These are phyloP conservation scores for Sicus ferrugineus DNA, from an alignment of 2,888 invertebrate species.

Conservation along the genomic window DNA sequence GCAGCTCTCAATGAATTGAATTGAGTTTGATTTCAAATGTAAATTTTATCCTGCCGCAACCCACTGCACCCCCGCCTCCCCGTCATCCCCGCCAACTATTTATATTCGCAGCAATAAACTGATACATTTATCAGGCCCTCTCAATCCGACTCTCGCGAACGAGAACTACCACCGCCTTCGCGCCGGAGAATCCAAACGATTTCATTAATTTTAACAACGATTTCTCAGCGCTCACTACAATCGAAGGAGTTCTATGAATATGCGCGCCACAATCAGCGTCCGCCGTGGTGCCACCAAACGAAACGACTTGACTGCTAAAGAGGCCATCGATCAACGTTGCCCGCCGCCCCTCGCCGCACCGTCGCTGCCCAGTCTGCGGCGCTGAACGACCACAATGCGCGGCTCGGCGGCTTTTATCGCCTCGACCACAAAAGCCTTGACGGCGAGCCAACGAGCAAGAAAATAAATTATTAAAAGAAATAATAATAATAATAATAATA, in stretches of 20 bases:
- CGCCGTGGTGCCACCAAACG: not conserved
- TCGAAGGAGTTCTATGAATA: not conserved
- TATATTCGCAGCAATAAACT: not conserved
- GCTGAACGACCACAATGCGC: not conserved
- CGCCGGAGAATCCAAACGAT: constrained; percentile 9
- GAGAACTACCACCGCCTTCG: constrained; percentile 5
- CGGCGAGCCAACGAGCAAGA: constrained; percentile 3
- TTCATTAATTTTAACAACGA: constrained; percentile 24
- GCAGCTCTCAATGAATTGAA: not conserved
- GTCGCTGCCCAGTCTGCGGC: not conserved
- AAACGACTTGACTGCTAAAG: constrained; percentile 1
- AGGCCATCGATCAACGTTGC: constrained; percentile 33
- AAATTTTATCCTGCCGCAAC: not conserved
- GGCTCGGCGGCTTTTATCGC: constrained; percentile 10
- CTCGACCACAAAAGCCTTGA: constrained; percentile 20
- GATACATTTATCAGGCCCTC: not conserved
- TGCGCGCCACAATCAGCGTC: not conserved
- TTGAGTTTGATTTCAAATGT: not conserved
- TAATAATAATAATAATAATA: constrained; percentile 27
- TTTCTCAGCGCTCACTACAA: constrained; percentile 12
- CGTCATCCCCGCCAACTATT: not conserved
- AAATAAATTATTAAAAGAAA: constrained; percentile 39
- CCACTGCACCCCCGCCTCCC: not conserved
- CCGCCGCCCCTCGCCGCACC: not conserved
- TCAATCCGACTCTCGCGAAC: not conserved